These are phyloP conservation scores for Cyanoliseus patagonus DNA, from an alignment of 2,113 vertebrate genomes.

Conservation along the genomic window DNA sequence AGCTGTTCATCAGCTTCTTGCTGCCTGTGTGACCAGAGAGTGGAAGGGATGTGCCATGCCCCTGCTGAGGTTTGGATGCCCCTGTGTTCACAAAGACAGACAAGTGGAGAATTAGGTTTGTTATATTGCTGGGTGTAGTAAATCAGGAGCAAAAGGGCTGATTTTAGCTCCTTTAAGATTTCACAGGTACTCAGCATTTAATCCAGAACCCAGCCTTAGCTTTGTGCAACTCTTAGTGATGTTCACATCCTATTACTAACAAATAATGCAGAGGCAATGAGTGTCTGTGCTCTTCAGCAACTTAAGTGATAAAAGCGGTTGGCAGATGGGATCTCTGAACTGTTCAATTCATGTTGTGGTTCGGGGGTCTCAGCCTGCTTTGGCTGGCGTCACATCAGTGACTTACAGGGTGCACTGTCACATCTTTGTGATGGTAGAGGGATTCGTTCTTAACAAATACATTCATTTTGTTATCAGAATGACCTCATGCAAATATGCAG, in stretches of 20 bases:
- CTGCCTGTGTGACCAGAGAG: neutral
- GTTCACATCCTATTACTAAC: neutral
- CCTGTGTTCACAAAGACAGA: neutral
- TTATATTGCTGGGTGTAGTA: neutral
- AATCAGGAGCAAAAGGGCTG: neutral
- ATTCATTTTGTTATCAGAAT: neutral
- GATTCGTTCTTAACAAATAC: neutral
- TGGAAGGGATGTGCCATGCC: neutral
- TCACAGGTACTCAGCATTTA: neutral
- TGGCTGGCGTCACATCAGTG: neutral
- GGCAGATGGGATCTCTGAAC: neutral
- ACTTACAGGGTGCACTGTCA: rapidly evolving
- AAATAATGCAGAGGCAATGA: neutral
- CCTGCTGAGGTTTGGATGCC: neutral
- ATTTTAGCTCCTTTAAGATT: neutral
- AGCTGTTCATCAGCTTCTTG: neutral
- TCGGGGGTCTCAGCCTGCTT: neutral
- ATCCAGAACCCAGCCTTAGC: neutral
- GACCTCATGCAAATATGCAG: neutral
- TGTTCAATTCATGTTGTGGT: neutral
- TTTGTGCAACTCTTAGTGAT: neutral
- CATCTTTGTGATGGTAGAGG: neutral
- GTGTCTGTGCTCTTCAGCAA: neutral
- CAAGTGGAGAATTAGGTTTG: neutral
- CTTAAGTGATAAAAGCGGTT: neutral